Evolutionary conservation across 2,113 vertebrate genomes (phyloP), one percentile per base, ranked within the genome.

Genomic region (Etheostoma spectabile): DNA sequence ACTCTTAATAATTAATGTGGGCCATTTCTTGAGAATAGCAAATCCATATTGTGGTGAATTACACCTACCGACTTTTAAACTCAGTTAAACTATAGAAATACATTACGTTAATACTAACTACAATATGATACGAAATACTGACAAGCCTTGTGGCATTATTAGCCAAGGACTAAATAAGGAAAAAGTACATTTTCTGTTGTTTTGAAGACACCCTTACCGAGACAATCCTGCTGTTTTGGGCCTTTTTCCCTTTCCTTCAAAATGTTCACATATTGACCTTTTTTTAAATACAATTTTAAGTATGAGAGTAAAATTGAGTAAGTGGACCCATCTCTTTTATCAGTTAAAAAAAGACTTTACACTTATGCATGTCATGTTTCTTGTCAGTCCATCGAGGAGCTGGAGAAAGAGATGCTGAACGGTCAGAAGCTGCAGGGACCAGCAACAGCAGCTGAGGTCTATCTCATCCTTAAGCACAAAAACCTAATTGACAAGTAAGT

Each of bases 371-470:
- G 22, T 56, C 12, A 11, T 57, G 63, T 71, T 64, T 57, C n/a
- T 80, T n/a, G 64, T 66, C 94, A 99, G 98, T 94, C 97, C 75
- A 96, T 99, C 0, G 97, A 98, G 87, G 96, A 98, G 82, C 92
- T 99, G 91, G 98, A 99, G 92, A 96, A 96, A 83, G 98, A 99
- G 89, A 95, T 99, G 97, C 91, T 99, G 87, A 97, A 99, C 0
- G 98, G 98, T 74, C 98, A 99, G 95, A 99, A 99, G 93, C 95
- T 99, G 60, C 98, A 99, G 94, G 98, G 98, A 84, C 98, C 98
- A 48, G 96, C 93, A 11, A 99, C 98, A 0, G 96, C 98, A 24
- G 96, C 95, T 10, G 97, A 99, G 87, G 95, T 99, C n/a, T 90
- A 98, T 77, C 94, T 83, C 82, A 98, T 99, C 92, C 96, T 99